Percentiles rank a stretch among this genome's conserved stretches.
These are phyloP conservation scores for Enoplosus armatus DNA, from an alignment of 2,797 vertebrate genomes.

Conservation along the genomic window DNA sequence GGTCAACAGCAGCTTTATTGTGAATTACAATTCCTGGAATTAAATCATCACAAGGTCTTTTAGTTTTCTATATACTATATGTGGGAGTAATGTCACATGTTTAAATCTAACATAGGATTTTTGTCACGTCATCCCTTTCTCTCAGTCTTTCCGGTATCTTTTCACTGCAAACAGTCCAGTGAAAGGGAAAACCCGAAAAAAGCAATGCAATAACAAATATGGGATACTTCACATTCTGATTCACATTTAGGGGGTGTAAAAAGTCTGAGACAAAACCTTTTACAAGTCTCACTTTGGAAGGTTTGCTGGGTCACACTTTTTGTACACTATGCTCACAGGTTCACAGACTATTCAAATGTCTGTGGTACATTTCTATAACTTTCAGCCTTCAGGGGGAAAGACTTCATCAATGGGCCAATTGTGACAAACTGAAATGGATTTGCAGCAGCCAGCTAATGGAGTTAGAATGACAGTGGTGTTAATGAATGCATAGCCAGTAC, in stretches of 20 bases:
- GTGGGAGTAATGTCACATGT: neutral
- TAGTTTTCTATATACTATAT: neutral
- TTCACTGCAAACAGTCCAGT: neutral
- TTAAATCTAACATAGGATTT: neutral
- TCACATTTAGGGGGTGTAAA: neutral
- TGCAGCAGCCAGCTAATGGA: neutral
- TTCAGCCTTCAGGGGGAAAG: neutral
- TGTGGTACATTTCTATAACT: neutral
- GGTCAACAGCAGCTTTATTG: slow-evolving; percentile 22
- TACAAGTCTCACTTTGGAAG: neutral
- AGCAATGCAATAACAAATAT: neutral
- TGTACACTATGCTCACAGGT: neutral
- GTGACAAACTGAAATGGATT: slow-evolving; percentile 11
- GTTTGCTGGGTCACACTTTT: neutral
- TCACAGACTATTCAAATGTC: neutral
- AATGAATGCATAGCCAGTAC: slow-evolving; percentile 2
- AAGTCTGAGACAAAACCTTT: neutral
- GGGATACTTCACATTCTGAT: neutral
- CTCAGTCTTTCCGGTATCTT: neutral
- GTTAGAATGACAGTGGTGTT: neutral
- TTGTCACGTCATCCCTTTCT: neutral
- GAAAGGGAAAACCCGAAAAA: neutral
- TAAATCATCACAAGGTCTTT: slow-evolving; percentile 8
- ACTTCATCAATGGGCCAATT: slow-evolving; percentile 17
- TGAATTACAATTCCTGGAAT: slow-evolving; percentile 9